Evolutionary conservation across 2,113 vertebrate species (phyloP).

Genomic region (Nycticryphes semicollaris): DNA sequence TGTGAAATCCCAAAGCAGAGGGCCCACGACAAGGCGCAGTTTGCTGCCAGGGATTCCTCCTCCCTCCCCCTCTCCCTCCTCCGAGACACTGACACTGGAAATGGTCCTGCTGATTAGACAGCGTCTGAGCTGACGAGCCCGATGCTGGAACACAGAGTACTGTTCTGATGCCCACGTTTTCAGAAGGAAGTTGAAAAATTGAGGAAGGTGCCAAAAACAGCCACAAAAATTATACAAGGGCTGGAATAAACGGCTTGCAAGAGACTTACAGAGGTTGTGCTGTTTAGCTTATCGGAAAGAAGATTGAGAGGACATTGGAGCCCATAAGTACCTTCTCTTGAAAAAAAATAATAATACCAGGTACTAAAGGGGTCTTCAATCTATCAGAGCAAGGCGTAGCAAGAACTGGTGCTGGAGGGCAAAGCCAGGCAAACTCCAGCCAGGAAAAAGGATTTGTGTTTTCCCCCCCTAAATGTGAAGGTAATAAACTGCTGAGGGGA

Average conservation of each 20-base stretch:
- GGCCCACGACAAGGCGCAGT: neutral
- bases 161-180: slow-evolving; percentile 60
- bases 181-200: slow-evolving; percentile 64
- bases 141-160: slow-evolving; percentile 13
- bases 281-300: neutral
- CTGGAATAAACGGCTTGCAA: neutral
- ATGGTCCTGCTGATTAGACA: slow-evolving; percentile 50
- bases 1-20: neutral
- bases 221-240: slow-evolving; percentile 11
- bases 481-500: neutral
- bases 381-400: neutral
- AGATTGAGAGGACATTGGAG: neutral
- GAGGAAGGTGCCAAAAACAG: slow-evolving; percentile 57
- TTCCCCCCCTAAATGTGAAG: neutral
- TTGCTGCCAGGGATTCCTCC: slow-evolving; percentile 40
- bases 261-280: neutral
- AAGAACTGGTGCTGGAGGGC: neutral
- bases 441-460: neutral
- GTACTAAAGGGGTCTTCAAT: neutral
- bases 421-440: neutral
- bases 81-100: slow-evolving; percentile 27
- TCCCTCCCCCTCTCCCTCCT: slow-evolving; percentile 31
- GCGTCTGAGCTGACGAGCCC: slow-evolving; percentile 17
- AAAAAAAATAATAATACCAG: neutral
- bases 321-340: neutral